Conservation (phyloP, 2,797 vertebrate species). For the Aplochiton taeniatus region DNA sequence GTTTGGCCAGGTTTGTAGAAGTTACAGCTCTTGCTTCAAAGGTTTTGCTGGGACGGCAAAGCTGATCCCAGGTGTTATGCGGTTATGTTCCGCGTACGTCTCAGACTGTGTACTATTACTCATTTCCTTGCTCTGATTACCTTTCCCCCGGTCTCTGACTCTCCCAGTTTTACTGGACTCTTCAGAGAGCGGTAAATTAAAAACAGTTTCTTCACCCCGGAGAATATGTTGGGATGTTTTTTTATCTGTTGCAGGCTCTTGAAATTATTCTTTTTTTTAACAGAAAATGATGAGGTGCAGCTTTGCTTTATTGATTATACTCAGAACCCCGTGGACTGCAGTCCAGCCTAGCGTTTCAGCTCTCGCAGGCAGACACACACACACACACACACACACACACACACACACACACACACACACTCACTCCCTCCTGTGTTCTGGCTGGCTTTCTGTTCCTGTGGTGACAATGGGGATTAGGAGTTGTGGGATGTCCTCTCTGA, state of each 20-base stretch:
- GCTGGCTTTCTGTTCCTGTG: constrained; percentile 26
- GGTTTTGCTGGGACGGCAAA: not conserved
- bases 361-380: not conserved
- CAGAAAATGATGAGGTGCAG: too few relatives aligned
- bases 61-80: constrained; percentile 27
- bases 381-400: too few relatives aligned
- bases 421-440: not conserved
- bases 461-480: constrained; percentile 38
- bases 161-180: not conserved
- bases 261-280: too few relatives aligned
- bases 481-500: constrained; percentile 33
- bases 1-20: not conserved
- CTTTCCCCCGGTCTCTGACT: constrained; percentile 12
- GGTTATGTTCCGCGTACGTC: too few relatives aligned
- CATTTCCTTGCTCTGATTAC: constrained; percentile 54
- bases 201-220: too few relatives aligned
- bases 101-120: constrained; percentile 28
- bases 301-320: not conserved
- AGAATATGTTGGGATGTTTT: too few relatives aligned
- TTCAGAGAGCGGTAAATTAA: not conserved
- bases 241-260: too few relatives aligned
- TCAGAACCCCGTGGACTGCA: not conserved
- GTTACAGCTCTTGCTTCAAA: not conserved
- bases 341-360: not conserved
- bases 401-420: too few relatives aligned